Base-by-base conservation (phyloP, 2,797 vertebrate species). In the Lagodon rhomboides region DNA sequence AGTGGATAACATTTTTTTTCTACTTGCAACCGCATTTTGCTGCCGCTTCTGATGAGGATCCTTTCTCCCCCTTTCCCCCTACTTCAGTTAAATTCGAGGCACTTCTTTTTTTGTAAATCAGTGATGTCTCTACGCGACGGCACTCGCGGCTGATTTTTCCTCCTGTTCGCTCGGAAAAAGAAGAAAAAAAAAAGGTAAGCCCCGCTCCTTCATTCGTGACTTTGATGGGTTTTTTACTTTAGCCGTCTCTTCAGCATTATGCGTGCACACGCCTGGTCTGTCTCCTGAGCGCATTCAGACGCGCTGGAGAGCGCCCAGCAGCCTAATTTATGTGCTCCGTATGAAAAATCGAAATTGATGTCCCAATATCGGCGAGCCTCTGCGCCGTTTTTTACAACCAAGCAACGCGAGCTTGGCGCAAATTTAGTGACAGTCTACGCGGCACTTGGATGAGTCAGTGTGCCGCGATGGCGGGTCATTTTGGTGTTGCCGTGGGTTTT, bases 91-190 rank as follows among this genome's bases (percentile, higher is more conserved):
- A 88, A 94, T 92, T 91, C 90, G 87, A 91, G 94, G 93, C 91
- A 94, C 92, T 91, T 91, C 18, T 89, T 80, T 79, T 89, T 91
- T 91, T 91, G 86, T 89, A 87, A 92, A 92, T 86, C 95, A 85
- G 87, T 84, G 95, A 96, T 95, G 95, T 87, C 89, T 93, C 91
- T 86, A 89, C 95, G 94, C 95, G 91, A 89, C 92, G 89, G 88
- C 79, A 91, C 91, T 85, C 93, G 84, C 88, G 85, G 93, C 82
- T 95, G 93, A 94, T 87, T 92, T 87, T 79, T 72, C 91, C 74
- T 73, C 86, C 46, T 53, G 63, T 84, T 68, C 82, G 51, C 85
- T 84, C 84, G 86, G 82, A 89, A 80, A 95, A 30, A 30, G 30
- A 30, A 30, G 30, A 30, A 30, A 30, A 30, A 93, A 5, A 34